phyloP scores from a whole-genome alignment of 2,113 vertebrate genomes.

The Tachysurus vachellii region DNA sequence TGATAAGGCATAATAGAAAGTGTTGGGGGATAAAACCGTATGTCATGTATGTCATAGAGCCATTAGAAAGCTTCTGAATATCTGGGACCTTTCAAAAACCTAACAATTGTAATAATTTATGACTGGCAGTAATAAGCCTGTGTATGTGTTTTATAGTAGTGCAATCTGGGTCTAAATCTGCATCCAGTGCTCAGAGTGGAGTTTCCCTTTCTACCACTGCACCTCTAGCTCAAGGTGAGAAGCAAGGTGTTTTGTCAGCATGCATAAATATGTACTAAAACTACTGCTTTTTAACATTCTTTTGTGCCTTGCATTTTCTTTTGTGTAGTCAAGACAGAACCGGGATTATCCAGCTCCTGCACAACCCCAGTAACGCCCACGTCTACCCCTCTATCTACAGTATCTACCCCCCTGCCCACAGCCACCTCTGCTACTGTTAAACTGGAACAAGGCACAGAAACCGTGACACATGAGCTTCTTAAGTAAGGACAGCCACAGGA shows the following conservation, averaged over 20 bases:
- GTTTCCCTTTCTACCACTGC: conserved; percentile 34
- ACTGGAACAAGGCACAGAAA: conserved; percentile 86
- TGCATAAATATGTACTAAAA: not conserved
- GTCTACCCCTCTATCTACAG: conserved; percentile 56
- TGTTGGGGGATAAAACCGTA: not conserved
- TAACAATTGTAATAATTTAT: not conserved
- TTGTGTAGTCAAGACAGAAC: conserved; percentile 89
- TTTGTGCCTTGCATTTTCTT: conserved; percentile 48
- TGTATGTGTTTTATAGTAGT: conserved; percentile 27
- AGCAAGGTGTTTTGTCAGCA: not conserved
- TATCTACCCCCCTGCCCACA: conserved; percentile 59
- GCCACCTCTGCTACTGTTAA: conserved; percentile 79
- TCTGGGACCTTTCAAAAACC: not conserved
- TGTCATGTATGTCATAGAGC: not conserved
- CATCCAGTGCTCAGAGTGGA: conserved; percentile 27
- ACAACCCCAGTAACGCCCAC: conserved; percentile 56
- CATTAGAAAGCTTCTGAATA: not conserved
- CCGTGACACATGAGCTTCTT: conserved; percentile 79
- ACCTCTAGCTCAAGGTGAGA: conserved; percentile 49
- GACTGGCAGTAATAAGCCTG: not conserved
- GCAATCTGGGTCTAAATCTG: conserved; percentile 44
- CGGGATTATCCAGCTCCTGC: conserved; percentile 73
- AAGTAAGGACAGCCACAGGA: conserved; percentile 76
- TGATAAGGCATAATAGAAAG: conserved; percentile 16
- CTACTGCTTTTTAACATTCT: not conserved